phyloP scores from a whole-genome alignment of 2,797 vertebrate genomes.

The Periophthalmus magnuspinnatus region DNA sequence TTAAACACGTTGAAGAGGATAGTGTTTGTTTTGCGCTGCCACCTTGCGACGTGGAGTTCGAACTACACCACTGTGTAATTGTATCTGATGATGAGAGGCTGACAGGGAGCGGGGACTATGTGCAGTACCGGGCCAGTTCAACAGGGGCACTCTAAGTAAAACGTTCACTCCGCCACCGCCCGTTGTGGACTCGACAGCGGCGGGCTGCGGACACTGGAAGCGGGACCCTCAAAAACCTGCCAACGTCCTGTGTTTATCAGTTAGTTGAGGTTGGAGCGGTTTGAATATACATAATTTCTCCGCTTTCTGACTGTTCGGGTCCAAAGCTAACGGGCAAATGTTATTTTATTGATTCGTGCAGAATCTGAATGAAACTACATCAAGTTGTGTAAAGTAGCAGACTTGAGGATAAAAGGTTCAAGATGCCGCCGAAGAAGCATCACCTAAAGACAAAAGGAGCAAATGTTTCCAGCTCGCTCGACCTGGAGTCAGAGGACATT shows the following conservation, averaged over 20 bases:
- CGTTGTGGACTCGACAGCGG: not conserved
- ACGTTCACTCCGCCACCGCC: not conserved
- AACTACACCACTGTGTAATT: constrained; percentile 15
- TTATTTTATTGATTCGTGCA: not conserved
- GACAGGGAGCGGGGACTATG: not conserved
- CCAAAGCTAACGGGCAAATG: not conserved
- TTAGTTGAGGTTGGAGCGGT: too few species aligned
- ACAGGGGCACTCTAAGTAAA: not conserved
- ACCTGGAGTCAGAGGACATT: constrained; percentile 94
- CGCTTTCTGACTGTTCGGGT: not conserved
- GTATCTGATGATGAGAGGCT: rapidly evolving
- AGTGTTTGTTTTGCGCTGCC: not conserved
- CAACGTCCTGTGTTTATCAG: not conserved
- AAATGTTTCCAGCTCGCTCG: constrained; percentile 92
- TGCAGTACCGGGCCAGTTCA: not conserved
- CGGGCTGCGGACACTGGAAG: constrained; percentile 46
- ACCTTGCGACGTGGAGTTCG: rapidly evolving
- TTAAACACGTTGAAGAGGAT: constrained; percentile 34
- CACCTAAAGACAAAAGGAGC: constrained; percentile 66
- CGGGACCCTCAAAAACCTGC: constrained; percentile 68
- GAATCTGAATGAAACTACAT: not conserved
- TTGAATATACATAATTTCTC: not conserved
- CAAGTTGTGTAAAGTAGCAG: not conserved
- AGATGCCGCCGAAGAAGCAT: constrained; percentile 84
- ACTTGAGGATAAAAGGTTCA: constrained; percentile 7